Percentiles rank a stretch among this genome's conserved stretches.
Conservation (phyloP, 1,140 invertebrate genomes). For the Aphis gossypii region DNA sequence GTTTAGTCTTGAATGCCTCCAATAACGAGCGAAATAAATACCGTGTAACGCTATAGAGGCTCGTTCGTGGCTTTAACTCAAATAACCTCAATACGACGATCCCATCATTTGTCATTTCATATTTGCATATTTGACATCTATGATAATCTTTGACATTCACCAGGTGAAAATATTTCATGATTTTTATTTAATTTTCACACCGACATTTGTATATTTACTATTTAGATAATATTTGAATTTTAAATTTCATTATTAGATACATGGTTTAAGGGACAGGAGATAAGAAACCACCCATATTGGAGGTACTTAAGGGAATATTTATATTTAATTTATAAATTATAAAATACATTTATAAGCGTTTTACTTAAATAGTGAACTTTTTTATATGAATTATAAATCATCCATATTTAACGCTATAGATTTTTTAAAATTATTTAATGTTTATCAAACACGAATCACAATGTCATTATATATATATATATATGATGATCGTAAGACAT, state of each 20-base stretch:
- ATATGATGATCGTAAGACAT: neutral
- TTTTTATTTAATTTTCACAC: neutral
- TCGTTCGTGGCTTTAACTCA: neutral
- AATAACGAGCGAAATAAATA: conserved; percentile 12
- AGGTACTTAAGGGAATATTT: too few relatives aligned
- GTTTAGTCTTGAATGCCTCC: neutral
- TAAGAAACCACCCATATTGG: too few relatives aligned
- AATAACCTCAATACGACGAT: neutral
- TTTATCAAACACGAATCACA: neutral
- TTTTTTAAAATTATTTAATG: neutral
- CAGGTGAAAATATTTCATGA: neutral
- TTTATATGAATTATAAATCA: neutral
- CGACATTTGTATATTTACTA: neutral
- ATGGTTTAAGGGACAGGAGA: too few relatives aligned
- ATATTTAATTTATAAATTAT: too few relatives aligned
- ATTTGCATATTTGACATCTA: neutral
- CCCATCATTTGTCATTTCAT: conserved; percentile 10
- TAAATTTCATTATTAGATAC: too few relatives aligned
- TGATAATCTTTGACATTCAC: neutral
- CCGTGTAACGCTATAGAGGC: neutral
- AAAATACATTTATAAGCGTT: neutral
- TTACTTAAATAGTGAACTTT: neutral
- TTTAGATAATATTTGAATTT: neutral
- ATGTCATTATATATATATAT: neutral
- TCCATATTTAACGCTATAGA: neutral